These are phyloP conservation scores for Labeo rohita DNA, from an alignment of 2,113 vertebrate genomes.

Conservation along the genomic window DNA sequence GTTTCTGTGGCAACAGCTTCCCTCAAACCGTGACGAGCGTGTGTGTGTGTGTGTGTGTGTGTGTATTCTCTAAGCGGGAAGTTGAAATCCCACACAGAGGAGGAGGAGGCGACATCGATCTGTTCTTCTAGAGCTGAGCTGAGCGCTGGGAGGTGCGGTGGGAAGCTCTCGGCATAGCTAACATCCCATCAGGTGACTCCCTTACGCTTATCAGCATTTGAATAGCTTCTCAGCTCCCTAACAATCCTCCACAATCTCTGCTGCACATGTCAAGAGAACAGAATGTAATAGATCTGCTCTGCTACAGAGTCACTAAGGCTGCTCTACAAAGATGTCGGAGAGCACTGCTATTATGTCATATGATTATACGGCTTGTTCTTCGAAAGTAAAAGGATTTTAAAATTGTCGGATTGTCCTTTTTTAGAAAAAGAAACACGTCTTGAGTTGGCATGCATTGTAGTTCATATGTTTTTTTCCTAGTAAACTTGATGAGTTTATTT, in stretches of 20 bases:
- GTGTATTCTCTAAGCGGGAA: slow-evolving; percentile 47
- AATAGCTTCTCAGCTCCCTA: slow-evolving; percentile 29
- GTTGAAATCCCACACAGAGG: slow-evolving; percentile 55
- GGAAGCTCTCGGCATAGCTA: slow-evolving; percentile 27
- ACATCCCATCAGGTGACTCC: slow-evolving; percentile 37
- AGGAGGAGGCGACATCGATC: slow-evolving; percentile 34
- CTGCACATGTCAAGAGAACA: slow-evolving; percentile 3
- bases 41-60: slow-evolving; percentile 52
- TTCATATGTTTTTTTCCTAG: no score
- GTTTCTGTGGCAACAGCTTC: slow-evolving; percentile 72
- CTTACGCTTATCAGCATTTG: slow-evolving; percentile 20
- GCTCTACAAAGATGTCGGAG: slow-evolving; percentile 5
- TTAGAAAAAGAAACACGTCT: no score
- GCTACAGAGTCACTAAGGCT: not conserved
- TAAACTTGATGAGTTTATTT: no score
- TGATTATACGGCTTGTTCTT: not conserved
- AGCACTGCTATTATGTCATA: not conserved
- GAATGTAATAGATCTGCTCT: slow-evolving; percentile 9
- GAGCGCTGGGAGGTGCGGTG: slow-evolving; percentile 13
- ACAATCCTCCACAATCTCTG: slow-evolving; percentile 23
- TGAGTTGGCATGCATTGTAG: no score
- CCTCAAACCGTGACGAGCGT: slow-evolving; percentile 26
- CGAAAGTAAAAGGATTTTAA: no score
- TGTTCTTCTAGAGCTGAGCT: slow-evolving; percentile 49
- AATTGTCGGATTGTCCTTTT: no score